phyloP scores from a whole-genome alignment of 2,113 vertebrate genomes.

The Rhea americana region DNA sequence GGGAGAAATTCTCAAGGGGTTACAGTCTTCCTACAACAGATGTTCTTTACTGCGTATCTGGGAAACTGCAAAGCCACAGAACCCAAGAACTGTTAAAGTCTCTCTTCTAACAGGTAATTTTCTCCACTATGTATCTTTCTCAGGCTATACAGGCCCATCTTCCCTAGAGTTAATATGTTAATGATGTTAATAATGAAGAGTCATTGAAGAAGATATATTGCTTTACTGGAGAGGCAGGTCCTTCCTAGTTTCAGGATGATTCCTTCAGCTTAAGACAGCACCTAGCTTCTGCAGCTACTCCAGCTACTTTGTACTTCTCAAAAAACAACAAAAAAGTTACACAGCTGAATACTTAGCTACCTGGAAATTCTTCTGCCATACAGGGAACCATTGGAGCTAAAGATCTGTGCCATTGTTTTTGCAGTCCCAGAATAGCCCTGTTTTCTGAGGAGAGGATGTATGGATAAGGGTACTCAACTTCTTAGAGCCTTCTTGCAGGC shows the following conservation, averaged over 20 bases:
- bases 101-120: neutral
- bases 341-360: neutral
- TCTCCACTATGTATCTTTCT: neutral
- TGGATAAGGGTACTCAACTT: neutral
- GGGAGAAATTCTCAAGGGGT: neutral
- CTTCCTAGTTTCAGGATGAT: neutral
- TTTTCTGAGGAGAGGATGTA: neutral
- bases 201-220: accelerated
- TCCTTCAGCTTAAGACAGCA: neutral
- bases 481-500: neutral
- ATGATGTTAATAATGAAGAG: neutral
- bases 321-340: neutral
- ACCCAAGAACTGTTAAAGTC: neutral
- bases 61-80: neutral
- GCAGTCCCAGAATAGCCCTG: neutral
- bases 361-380: neutral
- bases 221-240: neutral
- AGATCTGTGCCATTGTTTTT: neutral
- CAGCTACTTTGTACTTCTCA: neutral
- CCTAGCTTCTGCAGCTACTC: accelerated
- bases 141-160: accelerated
- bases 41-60: neutral
- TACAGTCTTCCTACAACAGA: neutral
- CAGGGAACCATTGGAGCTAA: neutral
- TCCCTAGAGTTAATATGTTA: neutral